phyloP scores from a whole-genome alignment of 2,797 vertebrate genomes.

The Glossophaga mutica region DNA sequence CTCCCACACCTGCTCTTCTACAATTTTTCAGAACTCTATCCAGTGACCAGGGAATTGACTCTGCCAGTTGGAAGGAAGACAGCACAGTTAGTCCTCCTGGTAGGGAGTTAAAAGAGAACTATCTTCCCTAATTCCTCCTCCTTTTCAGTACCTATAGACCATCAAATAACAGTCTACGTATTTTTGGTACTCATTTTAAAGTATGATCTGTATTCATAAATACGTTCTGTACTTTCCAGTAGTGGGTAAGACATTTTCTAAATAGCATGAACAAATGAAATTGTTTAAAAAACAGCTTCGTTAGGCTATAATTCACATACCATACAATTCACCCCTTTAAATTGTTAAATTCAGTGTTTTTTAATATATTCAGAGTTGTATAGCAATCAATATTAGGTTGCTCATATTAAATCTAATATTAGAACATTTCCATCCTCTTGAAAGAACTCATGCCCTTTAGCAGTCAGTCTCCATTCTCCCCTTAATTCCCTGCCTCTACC shows the following conservation, averaged over 20 bases:
- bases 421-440: background rate
- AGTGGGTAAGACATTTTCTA: background rate
- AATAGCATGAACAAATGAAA: background rate
- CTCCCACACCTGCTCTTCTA: background rate
- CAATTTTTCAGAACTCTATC: background rate
- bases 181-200: background rate
- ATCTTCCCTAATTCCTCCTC: background rate
- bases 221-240: slow-evolving; percentile 3
- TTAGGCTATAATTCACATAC: background rate
- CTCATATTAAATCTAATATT: slow-evolving; percentile 21
- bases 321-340: background rate
- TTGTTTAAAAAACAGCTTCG: background rate
- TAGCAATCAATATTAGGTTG: background rate
- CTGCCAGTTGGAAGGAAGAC: background rate
- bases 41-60: background rate
- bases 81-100: background rate
- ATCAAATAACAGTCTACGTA: background rate
- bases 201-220: background rate
- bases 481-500: background rate
- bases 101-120: background rate
- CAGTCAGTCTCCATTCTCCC: background rate
- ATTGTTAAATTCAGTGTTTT: background rate
- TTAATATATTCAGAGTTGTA: background rate
- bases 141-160: background rate
- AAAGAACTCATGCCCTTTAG: slow-evolving; percentile 36